Conservation (phyloP, 2,888 invertebrate species). For the Rutpela maculata region DNA sequence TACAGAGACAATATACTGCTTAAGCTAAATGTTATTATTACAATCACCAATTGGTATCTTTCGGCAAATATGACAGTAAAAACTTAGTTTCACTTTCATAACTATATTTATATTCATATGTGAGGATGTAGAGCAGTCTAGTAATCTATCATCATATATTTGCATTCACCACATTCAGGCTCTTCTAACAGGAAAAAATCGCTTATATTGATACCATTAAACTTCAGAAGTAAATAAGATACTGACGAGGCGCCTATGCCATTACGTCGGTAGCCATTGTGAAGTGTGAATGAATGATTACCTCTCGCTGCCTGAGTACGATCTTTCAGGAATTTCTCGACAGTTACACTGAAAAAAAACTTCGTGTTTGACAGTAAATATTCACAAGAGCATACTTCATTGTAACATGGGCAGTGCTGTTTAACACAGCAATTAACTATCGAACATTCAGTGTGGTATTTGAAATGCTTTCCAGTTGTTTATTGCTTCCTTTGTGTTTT, state of each 20-base stretch:
- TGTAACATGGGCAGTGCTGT: background rate
- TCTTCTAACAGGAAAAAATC: background rate
- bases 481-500: constrained; percentile 13
- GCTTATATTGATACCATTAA: background rate
- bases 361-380: constrained; percentile 39
- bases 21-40: too few relatives aligned
- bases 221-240: background rate
- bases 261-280: constrained; percentile 8
- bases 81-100: too few relatives aligned
- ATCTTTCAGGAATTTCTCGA: constrained; percentile 51
- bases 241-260: background rate
- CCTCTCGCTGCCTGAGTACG: constrained; percentile 11
- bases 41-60: too few relatives aligned
- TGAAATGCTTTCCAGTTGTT: background rate
- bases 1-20: too few relatives aligned
- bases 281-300: constrained; percentile 18
- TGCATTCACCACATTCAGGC: too few relatives aligned
- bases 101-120: too few relatives aligned
- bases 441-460: constrained; percentile 15
- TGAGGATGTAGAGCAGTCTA: too few relatives aligned
- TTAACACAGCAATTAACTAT: constrained; percentile 16
- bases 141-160: too few relatives aligned
- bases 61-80: too few relatives aligned
- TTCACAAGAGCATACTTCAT: constrained; percentile 23
- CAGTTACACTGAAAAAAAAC: constrained; percentile 45